phyloP scores from a whole-genome alignment of 2,888 invertebrate genomes.

The Diarsia brunnea region DNA sequence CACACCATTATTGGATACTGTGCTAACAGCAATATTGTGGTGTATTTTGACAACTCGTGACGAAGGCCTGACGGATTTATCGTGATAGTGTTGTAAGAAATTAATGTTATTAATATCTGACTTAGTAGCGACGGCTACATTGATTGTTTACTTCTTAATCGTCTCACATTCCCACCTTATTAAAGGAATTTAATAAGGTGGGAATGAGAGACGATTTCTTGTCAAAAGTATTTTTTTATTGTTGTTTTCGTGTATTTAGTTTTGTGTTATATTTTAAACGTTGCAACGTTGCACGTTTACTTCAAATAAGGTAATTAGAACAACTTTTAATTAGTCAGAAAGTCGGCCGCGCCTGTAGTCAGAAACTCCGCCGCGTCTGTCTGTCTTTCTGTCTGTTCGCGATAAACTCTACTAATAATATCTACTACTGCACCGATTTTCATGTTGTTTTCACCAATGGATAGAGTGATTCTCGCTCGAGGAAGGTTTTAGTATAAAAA shows the following conservation, averaged over 20 bases:
- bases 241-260: not conserved
- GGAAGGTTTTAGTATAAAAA: too few species aligned
- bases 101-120: conserved; percentile 30
- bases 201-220: not conserved
- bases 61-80: conserved; percentile 44
- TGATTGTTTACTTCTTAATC: not conserved
- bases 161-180: too few species aligned
- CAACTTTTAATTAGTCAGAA: not conserved
- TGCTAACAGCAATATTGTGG: conserved; percentile 45
- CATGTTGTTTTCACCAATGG: too few species aligned
- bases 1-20: conserved; percentile 9
- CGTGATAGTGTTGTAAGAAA: conserved; percentile 31
- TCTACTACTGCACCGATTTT: too few species aligned
- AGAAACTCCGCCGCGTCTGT: too few species aligned
- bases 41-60: conserved; percentile 37
- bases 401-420: too few species aligned
- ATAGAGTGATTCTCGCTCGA: too few species aligned
- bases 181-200: not conserved
- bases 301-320: not conserved
- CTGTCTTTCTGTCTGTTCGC: too few species aligned
- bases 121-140: not conserved
- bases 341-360: too few species aligned
- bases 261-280: not conserved
- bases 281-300: not conserved
- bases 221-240: not conserved